phyloP scores from a whole-genome alignment of 2,113 vertebrate species.

The Chloroceryle aenea region DNA sequence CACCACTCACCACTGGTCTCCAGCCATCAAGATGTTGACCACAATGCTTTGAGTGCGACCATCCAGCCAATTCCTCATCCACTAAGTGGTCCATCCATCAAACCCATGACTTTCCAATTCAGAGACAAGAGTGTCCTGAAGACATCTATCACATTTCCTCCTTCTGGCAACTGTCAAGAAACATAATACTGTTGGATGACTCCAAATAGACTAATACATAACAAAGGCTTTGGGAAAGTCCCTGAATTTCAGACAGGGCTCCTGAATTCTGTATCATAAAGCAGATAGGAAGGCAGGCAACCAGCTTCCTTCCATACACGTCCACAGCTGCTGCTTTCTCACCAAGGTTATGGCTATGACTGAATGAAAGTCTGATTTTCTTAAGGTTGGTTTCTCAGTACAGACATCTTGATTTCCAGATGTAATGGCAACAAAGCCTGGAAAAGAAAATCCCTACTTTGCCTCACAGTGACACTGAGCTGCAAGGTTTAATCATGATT shows the following conservation, averaged over 20 bases:
- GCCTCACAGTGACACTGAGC: not conserved
- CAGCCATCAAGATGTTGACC: not conserved
- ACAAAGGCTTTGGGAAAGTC: not conserved
- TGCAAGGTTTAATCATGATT: not conserved
- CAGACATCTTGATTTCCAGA: not conserved
- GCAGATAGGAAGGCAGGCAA: not conserved
- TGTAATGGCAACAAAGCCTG: not conserved
- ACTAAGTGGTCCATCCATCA: too few relatives aligned
- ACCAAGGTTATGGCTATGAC: not conserved
- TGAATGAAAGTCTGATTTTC: not conserved
- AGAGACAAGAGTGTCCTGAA: not conserved
- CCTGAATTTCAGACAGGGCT: not conserved
- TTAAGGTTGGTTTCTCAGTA: not conserved
- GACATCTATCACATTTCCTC: not conserved
- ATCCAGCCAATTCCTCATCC: not conserved
- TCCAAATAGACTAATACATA: not conserved
- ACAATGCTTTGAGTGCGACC: not conserved
- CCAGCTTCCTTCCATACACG: not conserved
- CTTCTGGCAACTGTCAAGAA: not conserved
- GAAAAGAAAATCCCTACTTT: not conserved
- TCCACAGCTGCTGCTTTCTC: not conserved
- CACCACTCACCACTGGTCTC: not conserved
- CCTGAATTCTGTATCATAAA: not conserved
- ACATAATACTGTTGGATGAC: not conserved
- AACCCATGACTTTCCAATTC: not conserved